Conservation (phyloP, 2,797 vertebrate species). For the Etheostoma perlongum region DNA sequence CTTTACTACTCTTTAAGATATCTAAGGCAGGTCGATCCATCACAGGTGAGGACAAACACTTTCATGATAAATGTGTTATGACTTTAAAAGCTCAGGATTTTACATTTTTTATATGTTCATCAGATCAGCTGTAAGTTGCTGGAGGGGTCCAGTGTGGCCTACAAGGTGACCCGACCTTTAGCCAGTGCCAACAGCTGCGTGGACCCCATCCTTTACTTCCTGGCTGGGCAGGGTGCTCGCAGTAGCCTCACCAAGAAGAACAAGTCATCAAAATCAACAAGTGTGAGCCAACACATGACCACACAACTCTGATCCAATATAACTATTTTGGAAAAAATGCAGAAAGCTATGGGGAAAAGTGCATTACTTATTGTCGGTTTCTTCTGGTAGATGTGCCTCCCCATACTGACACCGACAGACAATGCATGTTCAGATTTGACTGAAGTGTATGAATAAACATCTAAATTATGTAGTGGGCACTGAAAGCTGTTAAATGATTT, state of each 20-base stretch:
- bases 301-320: slow-evolving; percentile 55
- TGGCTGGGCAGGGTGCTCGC: slow-evolving; percentile 89
- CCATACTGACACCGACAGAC: neutral
- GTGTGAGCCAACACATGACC: slow-evolving; percentile 27
- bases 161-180: slow-evolving; percentile 93
- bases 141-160: slow-evolving; percentile 89
- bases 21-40: slow-evolving; percentile 77
- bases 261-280: slow-evolving; percentile 26
- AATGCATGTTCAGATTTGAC: neutral
- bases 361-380: neutral
- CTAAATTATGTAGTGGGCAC: neutral
- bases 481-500: neutral
- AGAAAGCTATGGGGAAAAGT: neutral
- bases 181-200: slow-evolving; percentile 96
- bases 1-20: slow-evolving; percentile 94
- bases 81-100: neutral
- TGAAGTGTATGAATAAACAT: neutral
- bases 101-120: slow-evolving; percentile 19
- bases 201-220: slow-evolving; percentile 95
- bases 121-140: slow-evolving; percentile 88
- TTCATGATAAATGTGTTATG: neutral
- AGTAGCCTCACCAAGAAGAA: slow-evolving; percentile 66
- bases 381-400: neutral
- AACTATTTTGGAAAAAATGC: neutral
- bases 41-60: slow-evolving; percentile 57